Percentiles rank a stretch among this genome's conserved stretches.
Evolutionary conservation across 2,888 invertebrate species (phyloP).

Genomic region (Melanchra persicariae): DNA sequence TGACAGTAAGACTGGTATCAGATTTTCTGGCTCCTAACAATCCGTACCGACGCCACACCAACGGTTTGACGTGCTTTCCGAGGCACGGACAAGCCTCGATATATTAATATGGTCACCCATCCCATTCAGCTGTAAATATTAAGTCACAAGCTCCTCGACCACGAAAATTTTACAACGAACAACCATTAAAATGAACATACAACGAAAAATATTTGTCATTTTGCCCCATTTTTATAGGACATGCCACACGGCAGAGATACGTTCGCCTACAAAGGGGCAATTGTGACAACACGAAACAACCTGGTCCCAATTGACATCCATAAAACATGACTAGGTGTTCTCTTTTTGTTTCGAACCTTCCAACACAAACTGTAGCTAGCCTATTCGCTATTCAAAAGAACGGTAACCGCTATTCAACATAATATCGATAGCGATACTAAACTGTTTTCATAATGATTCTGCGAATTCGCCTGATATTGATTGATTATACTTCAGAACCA

Average conservation of each 20-base stretch:
- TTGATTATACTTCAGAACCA: constrained; percentile 69
- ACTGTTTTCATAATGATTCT: constrained; percentile 68
- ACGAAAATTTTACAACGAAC: neutral
- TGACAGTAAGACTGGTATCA: too few relatives aligned
- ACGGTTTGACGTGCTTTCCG: too few relatives aligned
- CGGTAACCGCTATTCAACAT: constrained; percentile 35
- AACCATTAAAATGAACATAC: neutral
- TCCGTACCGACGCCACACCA: too few relatives aligned
- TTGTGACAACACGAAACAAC: neutral
- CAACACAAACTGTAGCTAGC: neutral
- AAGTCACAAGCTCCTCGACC: neutral
- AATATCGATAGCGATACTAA: constrained; percentile 51
- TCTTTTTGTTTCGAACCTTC: neutral
- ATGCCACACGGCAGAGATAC: constrained; percentile 14
- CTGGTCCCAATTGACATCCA: neutral
- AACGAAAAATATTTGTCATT: neutral
- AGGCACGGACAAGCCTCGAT: too few relatives aligned
- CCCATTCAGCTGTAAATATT: too few relatives aligned
- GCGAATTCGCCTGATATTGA: constrained; percentile 65
- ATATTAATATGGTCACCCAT: too few relatives aligned
- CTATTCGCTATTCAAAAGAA: constrained; percentile 25
- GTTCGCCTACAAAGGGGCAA: constrained; percentile 3
- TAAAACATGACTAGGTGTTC: neutral
- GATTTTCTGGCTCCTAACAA: too few relatives aligned
- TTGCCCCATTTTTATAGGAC: neutral